These are phyloP conservation scores for Halcyon badia DNA, from an alignment of 2,797 vertebrate species.

Conservation along the genomic window DNA sequence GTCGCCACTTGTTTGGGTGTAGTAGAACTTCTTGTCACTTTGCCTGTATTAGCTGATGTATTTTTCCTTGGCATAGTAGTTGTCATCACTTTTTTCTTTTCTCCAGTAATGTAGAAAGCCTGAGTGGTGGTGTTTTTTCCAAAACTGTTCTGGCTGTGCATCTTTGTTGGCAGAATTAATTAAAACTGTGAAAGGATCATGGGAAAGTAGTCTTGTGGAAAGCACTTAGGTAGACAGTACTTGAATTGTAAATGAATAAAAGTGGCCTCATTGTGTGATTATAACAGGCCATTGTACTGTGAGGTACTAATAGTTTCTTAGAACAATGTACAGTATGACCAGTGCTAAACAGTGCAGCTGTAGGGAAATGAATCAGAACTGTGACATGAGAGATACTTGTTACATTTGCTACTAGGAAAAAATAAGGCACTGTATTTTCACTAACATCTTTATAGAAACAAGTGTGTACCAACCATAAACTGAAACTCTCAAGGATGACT, in stretches of 20 bases:
- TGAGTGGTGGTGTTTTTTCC: neutral
- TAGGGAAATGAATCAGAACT: neutral
- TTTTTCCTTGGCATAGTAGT: neutral
- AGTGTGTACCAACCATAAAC: neutral
- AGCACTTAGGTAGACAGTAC: slow-evolving; percentile 28
- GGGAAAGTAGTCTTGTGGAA: slow-evolving; percentile 25
- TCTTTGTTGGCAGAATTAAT: neutral
- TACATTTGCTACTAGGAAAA: neutral
- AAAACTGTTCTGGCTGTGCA: neutral
- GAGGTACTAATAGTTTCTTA: slow-evolving; percentile 30
- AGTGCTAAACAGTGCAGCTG: slow-evolving; percentile 22
- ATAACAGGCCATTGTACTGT: slow-evolving; percentile 23
- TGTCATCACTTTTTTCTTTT: neutral
- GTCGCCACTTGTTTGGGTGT: neutral
- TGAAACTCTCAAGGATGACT: neutral
- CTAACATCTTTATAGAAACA: neutral
- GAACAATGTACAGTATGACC: slow-evolving; percentile 38
- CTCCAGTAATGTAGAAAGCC: neutral
- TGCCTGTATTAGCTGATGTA: rapidly evolving
- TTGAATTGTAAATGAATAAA: slow-evolving; percentile 34
- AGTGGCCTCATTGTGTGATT: slow-evolving; percentile 15
- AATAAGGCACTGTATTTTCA: slow-evolving; percentile 1
- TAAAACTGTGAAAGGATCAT: slow-evolving; percentile 2
- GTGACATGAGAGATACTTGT: neutral
- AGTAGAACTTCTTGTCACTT: neutral